A percentile compares a stretch with the other conserved stretches of the same genome.
Conservation (phyloP, 1,140 invertebrate genomes). For the Nymphalis io region DNA sequence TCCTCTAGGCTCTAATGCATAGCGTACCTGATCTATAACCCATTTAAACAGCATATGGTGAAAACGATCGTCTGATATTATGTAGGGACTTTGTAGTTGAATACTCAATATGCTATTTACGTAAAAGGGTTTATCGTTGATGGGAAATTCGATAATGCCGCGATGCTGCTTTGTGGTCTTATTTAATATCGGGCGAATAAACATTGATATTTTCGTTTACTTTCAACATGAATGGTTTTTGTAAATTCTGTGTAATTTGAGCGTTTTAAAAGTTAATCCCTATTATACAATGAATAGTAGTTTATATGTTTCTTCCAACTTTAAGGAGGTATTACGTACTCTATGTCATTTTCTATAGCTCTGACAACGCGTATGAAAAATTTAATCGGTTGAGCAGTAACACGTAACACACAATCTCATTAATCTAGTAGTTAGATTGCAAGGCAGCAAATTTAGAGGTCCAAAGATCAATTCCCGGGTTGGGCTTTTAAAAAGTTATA, state of each 20-base stretch:
- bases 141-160: constrained; percentile 54
- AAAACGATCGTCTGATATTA: constrained; percentile 42
- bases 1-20: constrained; percentile 15
- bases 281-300: too few relatives aligned
- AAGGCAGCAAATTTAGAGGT: too few relatives aligned
- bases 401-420: too few relatives aligned
- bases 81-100: constrained; percentile 48
- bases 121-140: constrained; percentile 66
- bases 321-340: too few relatives aligned
- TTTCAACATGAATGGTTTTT: not conserved
- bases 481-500: too few relatives aligned
- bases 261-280: not conserved
- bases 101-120: constrained; percentile 67
- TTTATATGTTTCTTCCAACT: too few relatives aligned
- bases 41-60: constrained; percentile 45
- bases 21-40: constrained; percentile 46
- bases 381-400: too few relatives aligned
- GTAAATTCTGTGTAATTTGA: not conserved
- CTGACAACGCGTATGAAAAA: too few relatives aligned
- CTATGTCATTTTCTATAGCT: too few relatives aligned
- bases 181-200: constrained; percentile 13
- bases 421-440: too few relatives aligned
- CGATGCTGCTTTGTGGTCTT: constrained; percentile 5
- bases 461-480: too few relatives aligned
- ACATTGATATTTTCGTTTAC: constrained; percentile 8